phyloP scores from a whole-genome alignment of 2,797 vertebrate species.

The Petrocephalus sullivani region DNA sequence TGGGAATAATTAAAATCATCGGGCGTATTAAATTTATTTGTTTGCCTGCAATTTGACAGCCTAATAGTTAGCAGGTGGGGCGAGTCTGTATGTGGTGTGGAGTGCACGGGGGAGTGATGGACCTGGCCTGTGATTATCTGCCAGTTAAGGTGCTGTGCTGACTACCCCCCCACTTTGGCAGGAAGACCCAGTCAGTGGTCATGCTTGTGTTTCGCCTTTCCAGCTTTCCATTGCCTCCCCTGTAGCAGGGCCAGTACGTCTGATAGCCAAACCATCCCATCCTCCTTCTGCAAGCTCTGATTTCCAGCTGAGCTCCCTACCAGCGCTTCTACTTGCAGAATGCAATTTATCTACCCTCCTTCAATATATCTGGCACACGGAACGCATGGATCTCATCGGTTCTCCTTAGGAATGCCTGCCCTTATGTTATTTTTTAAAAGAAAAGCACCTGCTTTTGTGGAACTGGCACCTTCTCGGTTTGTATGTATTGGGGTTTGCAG shows the following conservation, averaged over 20 bases:
- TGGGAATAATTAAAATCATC: conserved; percentile 10
- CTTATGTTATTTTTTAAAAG: not conserved
- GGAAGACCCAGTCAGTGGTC: not conserved
- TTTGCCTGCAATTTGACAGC: not conserved
- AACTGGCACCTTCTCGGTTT: not conserved
- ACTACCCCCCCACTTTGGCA: not conserved
- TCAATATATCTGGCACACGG: not conserved
- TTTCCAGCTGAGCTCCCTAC: not conserved
- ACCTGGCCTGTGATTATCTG: not conserved
- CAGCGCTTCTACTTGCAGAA: not conserved
- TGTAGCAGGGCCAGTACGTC: not conserved
- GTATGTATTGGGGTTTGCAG: not conserved
- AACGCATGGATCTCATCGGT: not conserved
- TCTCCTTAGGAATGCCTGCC: not conserved
- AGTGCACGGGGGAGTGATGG: not conserved
- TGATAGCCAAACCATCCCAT: conserved; percentile 1
- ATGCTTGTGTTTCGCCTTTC: not conserved
- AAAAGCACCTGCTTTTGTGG: not conserved
- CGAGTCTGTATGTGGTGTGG: not conserved
- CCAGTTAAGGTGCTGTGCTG: not conserved
- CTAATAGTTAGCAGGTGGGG: not conserved
- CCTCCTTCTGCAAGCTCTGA: not conserved
- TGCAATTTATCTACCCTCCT: not conserved
- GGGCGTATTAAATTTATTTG: conserved; percentile 4
- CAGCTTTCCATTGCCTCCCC: not conserved